Base-by-base conservation (phyloP, 2,797 vertebrate genomes). In the Babyrousa celebensis region DNA sequence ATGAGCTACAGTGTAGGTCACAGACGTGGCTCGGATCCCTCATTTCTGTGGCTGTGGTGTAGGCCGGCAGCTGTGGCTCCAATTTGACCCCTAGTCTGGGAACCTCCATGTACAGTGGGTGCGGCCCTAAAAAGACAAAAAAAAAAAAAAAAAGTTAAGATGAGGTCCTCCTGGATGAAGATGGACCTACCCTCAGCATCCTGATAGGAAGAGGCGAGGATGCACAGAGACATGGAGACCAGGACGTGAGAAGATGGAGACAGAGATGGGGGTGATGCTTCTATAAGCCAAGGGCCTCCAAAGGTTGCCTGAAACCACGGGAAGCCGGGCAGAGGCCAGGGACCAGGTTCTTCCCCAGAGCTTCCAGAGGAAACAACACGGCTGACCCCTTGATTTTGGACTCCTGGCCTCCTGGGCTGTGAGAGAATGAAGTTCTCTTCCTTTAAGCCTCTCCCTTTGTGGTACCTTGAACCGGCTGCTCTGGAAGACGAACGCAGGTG, bases 401-500 rank as follows among this genome's bases (percentile, higher is more conserved):
- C 32, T 12, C 70, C 48, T 27, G 20, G n/a, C 54, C 52, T 58
- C 60, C 23, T 20, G 68, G 9, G 1, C 0, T 3, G 2, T 0
- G 29, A 25, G 12, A 52, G 20, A 52, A 15, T 5, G 6, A 4
- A 60, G 27, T 4, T 12, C 77, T 32, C 4, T 48, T 27, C 63
- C 65, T 36, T 29, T 3, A 25, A 58, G 43, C 67, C 12, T 1
- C n/a, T 3, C 7, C 0, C 0, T 6, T 29, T 14, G 25, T 1
- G 52, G n/a, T 0, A 3, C n/a, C 21, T 21, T 20, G n/a, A 21
- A 23, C 32, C 0, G 0, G 65, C 15, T 1, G 0, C 56, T 75
- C 32, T 0, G 27, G 21, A 20, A 32, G 36, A 18, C 2, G 1
- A 11, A 7, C 0, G 3, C 4, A 5, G 40, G 70, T 2, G 3